Base-by-base conservation (phyloP, 2,797 vertebrate species). In the Coilia nasus region DNA sequence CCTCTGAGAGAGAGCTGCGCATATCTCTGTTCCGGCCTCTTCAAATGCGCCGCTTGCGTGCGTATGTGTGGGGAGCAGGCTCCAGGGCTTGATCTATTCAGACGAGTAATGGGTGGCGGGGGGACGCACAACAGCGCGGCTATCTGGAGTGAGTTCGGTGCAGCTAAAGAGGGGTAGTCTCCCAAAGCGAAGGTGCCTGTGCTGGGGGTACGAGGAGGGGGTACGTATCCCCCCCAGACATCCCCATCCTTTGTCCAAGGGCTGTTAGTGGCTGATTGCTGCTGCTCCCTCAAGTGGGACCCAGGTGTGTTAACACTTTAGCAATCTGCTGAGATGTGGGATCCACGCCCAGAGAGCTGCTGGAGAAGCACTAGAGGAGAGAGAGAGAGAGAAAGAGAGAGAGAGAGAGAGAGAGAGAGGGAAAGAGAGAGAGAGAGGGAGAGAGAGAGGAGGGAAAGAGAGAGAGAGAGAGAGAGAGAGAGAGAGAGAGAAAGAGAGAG, bases 301-400 rank as follows among this genome's bases (percentile, higher is more conserved):
- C 86, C 96, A 96, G 96, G 93, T 96, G 96, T 89, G 71, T 87
- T 87, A 88, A 91, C 89, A 84, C 87, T 90, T 92, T 80, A 89
- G 84, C 93, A 95, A 95, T 96, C 92, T 94, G 1, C 87, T 86
- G 75, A 85, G 87, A 95, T 93, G 94, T 92, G 90, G 82, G 90
- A 92, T 75, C 12, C 78, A 44, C 84, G 85, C 23, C 56, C 64
- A 82, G 80, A 81, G 83, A 54, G 82, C 67, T 46, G 57, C 83
- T 57, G 14, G 23, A 81, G 19, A 25, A 25, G 67, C 60, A 41
- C 83, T 62, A 12, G 41, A 82, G 17, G 28, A 15, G 64, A 88
- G 31, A 83, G 47, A 78, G 50, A 83, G 35, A 44, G 59, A 64
- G 23, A 81, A 17, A 71, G 64, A 71, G 28, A 31, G 64, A 31